phyloP scores from a whole-genome alignment of 2,888 invertebrate species.

The Drosophila gaucha region DNA sequence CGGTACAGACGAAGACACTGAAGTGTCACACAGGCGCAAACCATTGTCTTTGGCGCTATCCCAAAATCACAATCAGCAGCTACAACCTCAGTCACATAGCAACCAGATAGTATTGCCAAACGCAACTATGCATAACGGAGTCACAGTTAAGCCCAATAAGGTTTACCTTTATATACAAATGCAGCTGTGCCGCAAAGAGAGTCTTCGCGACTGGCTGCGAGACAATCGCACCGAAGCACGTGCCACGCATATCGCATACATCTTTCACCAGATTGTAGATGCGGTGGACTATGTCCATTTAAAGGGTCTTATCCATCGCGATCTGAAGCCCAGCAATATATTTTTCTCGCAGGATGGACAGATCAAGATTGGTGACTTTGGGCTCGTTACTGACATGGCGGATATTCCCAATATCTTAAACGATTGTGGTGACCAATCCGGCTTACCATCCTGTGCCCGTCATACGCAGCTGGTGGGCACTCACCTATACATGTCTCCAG shows the following conservation, averaged over 20 bases:
- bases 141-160: constrained; percentile 80
- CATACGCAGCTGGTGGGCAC: constrained; percentile 92
- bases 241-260: constrained; percentile 86
- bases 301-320: constrained; percentile 96
- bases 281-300: constrained; percentile 98
- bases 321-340: constrained; percentile 97
- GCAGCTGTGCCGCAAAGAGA: constrained; percentile 96
- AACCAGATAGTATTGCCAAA: constrained; percentile 34
- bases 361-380: constrained; percentile 99
- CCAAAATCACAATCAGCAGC: constrained; percentile 46
- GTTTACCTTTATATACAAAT: constrained; percentile 98
- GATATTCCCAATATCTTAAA: constrained; percentile 85
- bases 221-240: constrained; percentile 86
- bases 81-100: constrained; percentile 18
- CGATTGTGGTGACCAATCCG: constrained; percentile 74
- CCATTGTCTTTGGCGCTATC: constrained; percentile 83
- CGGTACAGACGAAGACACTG: constrained; percentile 42
- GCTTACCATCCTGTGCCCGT: constrained; percentile 82
- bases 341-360: constrained; percentile 96
- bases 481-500: constrained; percentile 98
- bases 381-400: constrained; percentile 95
- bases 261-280: constrained; percentile 95
- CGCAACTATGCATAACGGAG: constrained; percentile 42
- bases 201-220: constrained; percentile 95
- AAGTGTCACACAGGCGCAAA: constrained; percentile 51